These are phyloP conservation scores for Nomada hirtipes DNA, from an alignment of 2,888 invertebrate genomes.

Conservation along the genomic window DNA sequence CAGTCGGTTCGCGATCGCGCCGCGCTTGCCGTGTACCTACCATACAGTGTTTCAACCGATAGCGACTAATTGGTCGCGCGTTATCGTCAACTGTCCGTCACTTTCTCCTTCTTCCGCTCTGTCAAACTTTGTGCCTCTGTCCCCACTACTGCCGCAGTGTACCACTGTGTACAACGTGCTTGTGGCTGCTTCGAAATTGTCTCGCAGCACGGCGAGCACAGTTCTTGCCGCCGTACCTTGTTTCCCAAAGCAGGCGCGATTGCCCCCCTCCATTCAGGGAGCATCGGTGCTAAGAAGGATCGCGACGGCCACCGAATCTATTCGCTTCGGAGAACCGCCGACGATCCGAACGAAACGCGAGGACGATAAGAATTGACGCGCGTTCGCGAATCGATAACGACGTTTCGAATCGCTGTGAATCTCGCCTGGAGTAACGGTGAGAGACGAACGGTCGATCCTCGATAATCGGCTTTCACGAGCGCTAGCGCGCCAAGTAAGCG, in stretches of 20 bases:
- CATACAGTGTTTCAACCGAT: constrained; percentile 17
- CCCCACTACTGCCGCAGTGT: not conserved
- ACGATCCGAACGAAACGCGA: not conserved
- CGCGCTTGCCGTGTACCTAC: not conserved
- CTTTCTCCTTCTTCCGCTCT: not conserved
- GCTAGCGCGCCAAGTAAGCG: not conserved
- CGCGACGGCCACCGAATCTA: not conserved
- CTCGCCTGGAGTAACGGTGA: constrained; percentile 13
- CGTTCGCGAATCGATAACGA: not conserved
- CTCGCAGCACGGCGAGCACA: not conserved
- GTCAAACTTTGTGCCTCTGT: not conserved
- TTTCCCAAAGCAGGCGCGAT: not conserved
- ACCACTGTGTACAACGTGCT: too few species aligned
- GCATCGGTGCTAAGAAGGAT: constrained; percentile 18
- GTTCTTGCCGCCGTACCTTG: not conserved
- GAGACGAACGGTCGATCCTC: constrained; percentile 23
- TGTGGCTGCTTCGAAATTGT: not conserved
- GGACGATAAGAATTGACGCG: not conserved
- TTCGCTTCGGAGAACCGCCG: not conserved
- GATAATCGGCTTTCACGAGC: constrained; percentile 56
- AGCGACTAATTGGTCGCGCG: constrained; percentile 15
- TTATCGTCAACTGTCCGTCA: constrained; percentile 12
- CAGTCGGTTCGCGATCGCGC: constrained; percentile 60
- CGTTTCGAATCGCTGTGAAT: not conserved
- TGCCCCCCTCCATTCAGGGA: not conserved